Conservation (phyloP, 1,140 invertebrate genomes). For the Latrodectus geometricus region DNA sequence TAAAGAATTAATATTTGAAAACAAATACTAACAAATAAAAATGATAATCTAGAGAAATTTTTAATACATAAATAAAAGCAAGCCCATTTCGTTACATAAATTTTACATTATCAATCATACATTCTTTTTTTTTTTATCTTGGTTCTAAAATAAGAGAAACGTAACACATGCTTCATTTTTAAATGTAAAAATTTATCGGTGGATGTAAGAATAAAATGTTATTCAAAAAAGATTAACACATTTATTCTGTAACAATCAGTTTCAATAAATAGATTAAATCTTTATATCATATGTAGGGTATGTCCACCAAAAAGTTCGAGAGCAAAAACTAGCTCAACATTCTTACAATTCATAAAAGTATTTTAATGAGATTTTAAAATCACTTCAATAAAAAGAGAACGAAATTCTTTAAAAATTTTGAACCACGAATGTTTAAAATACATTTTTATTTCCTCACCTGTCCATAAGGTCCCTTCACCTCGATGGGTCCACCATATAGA, state of each 20-base stretch:
- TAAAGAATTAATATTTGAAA: background rate
- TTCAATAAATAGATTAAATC: background rate
- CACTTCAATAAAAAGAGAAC: background rate
- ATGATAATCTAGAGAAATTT: background rate
- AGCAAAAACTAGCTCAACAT: background rate
- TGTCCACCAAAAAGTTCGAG: background rate
- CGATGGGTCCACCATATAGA: constrained; percentile 47
- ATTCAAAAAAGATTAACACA: no score
- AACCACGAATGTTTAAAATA: background rate
- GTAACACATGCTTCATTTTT: no score
- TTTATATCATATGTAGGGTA: background rate
- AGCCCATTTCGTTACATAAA: background rate
- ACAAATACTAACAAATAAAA: background rate
- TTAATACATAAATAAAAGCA: background rate
- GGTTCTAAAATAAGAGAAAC: background rate
- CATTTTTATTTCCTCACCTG: constrained; percentile 35
- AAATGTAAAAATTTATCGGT: no score
- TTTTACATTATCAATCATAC: background rate
- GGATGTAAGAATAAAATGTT: no score
- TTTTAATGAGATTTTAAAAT: background rate
- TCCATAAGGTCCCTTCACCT: constrained; percentile 59
- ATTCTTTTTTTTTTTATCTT: background rate
- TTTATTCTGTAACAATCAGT: no score
- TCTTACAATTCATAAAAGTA: background rate
- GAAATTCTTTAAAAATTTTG: background rate